phyloP scores from a whole-genome alignment of 2,888 invertebrate genomes.

The Melanotus villosus region DNA sequence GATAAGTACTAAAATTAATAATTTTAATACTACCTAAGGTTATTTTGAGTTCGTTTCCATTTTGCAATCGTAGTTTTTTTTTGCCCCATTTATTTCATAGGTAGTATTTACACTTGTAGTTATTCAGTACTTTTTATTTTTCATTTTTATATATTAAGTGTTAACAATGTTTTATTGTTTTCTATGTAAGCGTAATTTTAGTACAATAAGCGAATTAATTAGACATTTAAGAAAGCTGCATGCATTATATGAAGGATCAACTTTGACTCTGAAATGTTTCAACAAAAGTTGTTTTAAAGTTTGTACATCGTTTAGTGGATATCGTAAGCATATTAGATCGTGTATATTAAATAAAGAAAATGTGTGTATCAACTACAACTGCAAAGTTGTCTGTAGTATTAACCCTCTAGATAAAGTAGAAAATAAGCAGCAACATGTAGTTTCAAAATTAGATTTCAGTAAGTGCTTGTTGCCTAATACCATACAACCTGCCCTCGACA shows the following conservation, averaged over 20 bases:
- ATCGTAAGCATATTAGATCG: not conserved
- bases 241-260: not conserved
- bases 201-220: not conserved
- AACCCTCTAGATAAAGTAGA: not conserved
- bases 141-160: too few species aligned
- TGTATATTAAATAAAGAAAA: not conserved
- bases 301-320: not conserved
- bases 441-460: not conserved
- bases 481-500: too few species aligned
- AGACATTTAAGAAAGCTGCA: not conserved
- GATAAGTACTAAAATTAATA: too few species aligned
- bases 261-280: not conserved
- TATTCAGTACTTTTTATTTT: too few species aligned
- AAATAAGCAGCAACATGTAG: not conserved
- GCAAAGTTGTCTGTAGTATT: not conserved
- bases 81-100: too few species aligned
- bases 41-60: too few species aligned
- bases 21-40: too few species aligned
- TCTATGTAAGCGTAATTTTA: not conserved
- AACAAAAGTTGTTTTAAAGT: not conserved
- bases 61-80: too few species aligned
- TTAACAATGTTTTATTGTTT: not conserved
- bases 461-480: not conserved
- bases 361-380: too few species aligned
- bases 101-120: too few species aligned